Percentiles rank a stretch among this genome's conserved stretches.
These are phyloP conservation scores for Sebastes kiyomatsui DNA, from an alignment of 2,797 vertebrate species.

Conservation along the genomic window DNA sequence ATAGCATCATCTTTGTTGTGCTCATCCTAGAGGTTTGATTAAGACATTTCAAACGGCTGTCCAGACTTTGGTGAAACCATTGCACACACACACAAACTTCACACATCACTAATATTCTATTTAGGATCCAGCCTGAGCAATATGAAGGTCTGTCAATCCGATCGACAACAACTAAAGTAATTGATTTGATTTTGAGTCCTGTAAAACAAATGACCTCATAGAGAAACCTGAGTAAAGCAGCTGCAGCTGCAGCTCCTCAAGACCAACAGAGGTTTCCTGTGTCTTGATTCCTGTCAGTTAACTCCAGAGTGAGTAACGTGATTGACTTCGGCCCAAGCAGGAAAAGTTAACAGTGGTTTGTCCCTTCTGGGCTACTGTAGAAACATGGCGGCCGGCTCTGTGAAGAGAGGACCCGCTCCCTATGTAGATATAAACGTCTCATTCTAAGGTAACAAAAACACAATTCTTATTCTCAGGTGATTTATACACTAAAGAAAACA, in stretches of 20 bases:
- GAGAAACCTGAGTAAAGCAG: slow-evolving; percentile 1
- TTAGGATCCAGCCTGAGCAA: neutral
- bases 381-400: no score
- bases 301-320: no score
- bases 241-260: no score
- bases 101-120: neutral
- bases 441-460: accelerated
- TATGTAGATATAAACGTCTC: no score
- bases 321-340: no score
- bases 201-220: neutral
- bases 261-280: no score
- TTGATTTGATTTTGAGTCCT: neutral
- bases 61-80: neutral
- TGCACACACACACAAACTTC: neutral
- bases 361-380: no score
- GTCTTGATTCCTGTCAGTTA: no score
- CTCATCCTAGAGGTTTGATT: neutral
- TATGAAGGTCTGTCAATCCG: neutral
- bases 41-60: neutral
- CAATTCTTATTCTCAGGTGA: no score
- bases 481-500: no score
- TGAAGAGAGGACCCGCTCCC: neutral
- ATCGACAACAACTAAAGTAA: neutral
- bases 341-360: no score
- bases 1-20: neutral